Evolutionary conservation across 1,140 invertebrate genomes (phyloP).

Genomic region (Drosophila sechellia): DNA sequence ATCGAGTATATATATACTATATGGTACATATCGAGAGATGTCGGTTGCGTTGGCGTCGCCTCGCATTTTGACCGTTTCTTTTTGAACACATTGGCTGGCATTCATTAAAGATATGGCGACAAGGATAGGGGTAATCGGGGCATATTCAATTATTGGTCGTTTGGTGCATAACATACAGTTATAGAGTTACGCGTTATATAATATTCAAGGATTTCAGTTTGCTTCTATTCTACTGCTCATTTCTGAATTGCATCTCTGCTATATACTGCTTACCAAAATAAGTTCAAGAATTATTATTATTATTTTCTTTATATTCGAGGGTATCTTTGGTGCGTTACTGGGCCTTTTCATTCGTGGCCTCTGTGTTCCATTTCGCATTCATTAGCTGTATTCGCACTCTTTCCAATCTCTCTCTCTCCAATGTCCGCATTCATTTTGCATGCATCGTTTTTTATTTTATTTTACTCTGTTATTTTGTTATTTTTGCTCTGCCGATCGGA

Average conservation of each 20-base stretch:
- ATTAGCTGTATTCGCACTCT: conserved; percentile 71
- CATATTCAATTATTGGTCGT: neutral
- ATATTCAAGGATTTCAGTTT: no score
- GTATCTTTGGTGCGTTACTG: conserved; percentile 4
- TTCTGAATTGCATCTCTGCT: neutral
- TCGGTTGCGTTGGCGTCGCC: conserved; percentile 56
- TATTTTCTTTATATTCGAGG: neutral
- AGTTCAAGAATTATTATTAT: no score
- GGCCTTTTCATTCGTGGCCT: conserved; percentile 29
- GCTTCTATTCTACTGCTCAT: neutral
- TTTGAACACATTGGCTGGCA: conserved; percentile 35
- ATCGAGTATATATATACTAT: neutral
- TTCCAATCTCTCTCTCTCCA: conserved; percentile 19
- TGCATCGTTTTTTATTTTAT: conserved; percentile 44
- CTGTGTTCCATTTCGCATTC: conserved; percentile 72
- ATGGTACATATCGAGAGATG: conserved; percentile 19
- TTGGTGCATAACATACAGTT: neutral
- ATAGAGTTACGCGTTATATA: no score
- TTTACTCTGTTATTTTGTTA: conserved; percentile 8
- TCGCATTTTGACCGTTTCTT: conserved; percentile 50
- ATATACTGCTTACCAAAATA: no score
- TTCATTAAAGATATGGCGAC: conserved; percentile 52
- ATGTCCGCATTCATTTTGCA: conserved; percentile 68
- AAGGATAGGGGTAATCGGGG: neutral
- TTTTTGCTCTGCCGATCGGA: neutral